Base-by-base conservation (phyloP, 1,140 invertebrate genomes). In the Choristoneura fumiferana region DNA sequence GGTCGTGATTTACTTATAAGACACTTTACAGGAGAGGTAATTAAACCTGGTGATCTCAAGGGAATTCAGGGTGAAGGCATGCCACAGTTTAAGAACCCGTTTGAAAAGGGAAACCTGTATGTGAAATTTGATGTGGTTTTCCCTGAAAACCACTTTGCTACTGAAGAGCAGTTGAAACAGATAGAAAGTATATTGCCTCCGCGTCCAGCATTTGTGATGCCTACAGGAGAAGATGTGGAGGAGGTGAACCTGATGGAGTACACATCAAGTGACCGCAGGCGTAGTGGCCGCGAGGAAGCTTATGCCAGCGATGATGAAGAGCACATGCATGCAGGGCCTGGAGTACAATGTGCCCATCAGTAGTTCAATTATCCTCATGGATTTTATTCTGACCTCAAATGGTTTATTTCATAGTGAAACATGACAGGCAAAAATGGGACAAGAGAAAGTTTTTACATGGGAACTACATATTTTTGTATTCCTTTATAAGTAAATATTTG, bases 31-130 rank as follows among this genome's bases (percentile, higher is more conserved):
- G 96, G 96, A 38, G 90, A 94, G 60, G 92, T 96, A 6, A 92
- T 96, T 57, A 93, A 93, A 68, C 94, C 94, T 62, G 96, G 96
- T 66, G 94, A 95, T 63, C 80, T 96, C 1, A 97, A 96, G 84
- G 93, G 93, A 62, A 92, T 99, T 38, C 89, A 92, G 58, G 93
- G 93, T 17, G 96, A 98, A 89, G 98, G 98, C 4, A 99, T 99
- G 98, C 98, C 98, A 0, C 89, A 92, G 6, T 94, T 94, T 69
- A 94, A 94, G 71, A 94, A 95, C 84, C 94, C 95, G 35, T 94
- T 95, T 77, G 94, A 96, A 63, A 95, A 94, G 75, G 97, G 97
- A 36, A 94, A 96, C 80, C 88, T 98, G n/a, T 96, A 96, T 73
- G 92, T 98, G 55, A 93, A 94, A 69, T 98, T 98, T 89, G 92